phyloP scores from a whole-genome alignment of 2,888 invertebrate genomes.

The Saturnia pavonia region DNA sequence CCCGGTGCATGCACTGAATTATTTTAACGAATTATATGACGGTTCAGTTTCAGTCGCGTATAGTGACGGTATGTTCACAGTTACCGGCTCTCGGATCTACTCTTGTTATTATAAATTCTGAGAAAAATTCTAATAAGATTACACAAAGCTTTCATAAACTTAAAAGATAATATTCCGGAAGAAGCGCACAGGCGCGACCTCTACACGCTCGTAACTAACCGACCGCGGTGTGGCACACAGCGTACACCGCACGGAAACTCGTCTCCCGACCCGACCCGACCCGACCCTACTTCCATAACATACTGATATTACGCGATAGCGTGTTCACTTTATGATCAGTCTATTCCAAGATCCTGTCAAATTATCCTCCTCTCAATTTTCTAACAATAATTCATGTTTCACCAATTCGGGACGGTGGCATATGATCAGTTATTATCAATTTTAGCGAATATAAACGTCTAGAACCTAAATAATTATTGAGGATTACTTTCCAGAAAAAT shows the following conservation, averaged over 20 bases:
- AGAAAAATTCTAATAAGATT: conserved; percentile 6
- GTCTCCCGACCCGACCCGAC: neutral
- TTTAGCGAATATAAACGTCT: too few species aligned
- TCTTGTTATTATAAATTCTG: neutral
- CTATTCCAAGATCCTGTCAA: neutral
- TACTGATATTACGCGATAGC: neutral
- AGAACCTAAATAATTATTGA: too few species aligned
- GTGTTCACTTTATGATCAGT: neutral
- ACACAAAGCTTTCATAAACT: conserved; percentile 1
- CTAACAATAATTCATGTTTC: neutral
- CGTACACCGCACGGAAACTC: neutral
- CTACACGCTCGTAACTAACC: neutral
- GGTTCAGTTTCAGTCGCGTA: neutral
- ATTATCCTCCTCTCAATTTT: neutral
- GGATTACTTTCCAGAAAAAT: too few species aligned
- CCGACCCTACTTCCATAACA: neutral
- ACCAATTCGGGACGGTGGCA: too few species aligned
- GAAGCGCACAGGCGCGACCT: neutral
- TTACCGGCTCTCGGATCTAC: neutral
- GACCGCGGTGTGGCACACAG: neutral
- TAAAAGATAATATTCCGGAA: neutral
- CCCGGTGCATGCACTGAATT: too few species aligned
- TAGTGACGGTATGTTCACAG: neutral
- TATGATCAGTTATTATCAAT: too few species aligned
- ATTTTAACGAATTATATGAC: neutral